phyloP scores from a whole-genome alignment of 1,140 invertebrate species.

The Anthonomus grandis region DNA sequence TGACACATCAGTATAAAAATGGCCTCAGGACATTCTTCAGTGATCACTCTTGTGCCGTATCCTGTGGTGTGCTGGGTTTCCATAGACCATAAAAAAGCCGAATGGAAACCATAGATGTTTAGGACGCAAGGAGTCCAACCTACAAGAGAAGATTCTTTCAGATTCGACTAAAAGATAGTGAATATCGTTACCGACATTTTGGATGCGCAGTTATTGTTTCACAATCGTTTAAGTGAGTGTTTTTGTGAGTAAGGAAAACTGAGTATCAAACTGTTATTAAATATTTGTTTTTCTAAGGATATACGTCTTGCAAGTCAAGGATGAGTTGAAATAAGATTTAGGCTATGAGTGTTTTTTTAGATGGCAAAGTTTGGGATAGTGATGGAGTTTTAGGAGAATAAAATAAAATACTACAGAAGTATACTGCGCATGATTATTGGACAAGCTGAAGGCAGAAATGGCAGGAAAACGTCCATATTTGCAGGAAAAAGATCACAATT shows the following conservation, averaged over 20 bases:
- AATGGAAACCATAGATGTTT: constrained; percentile 78
- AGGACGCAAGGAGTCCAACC: constrained; percentile 79
- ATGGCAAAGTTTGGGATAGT: too few relatives aligned
- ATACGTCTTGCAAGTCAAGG: constrained; percentile 31
- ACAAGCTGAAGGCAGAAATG: too few relatives aligned
- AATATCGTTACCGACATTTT: too few relatives aligned
- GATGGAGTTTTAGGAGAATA: too few relatives aligned
- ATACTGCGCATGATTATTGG: too few relatives aligned
- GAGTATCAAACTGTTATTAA: constrained; percentile 28
- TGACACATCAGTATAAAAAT: constrained; percentile 96
- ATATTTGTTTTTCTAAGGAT: constrained; percentile 33
- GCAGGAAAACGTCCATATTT: too few relatives aligned
- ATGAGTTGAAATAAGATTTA: too few relatives aligned
- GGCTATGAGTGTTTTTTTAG: too few relatives aligned
- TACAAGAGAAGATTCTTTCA: neutral
- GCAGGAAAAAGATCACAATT: too few relatives aligned
- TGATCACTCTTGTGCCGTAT: constrained; percentile 71
- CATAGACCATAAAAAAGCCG: constrained; percentile 87
- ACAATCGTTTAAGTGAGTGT: constrained; percentile 12
- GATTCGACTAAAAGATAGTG: too few relatives aligned
- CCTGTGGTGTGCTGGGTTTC: constrained; percentile 93
- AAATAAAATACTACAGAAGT: too few relatives aligned
- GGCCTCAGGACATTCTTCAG: constrained; percentile 93
- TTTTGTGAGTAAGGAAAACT: constrained; percentile 30
- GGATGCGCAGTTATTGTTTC: constrained; percentile 1